These are phyloP conservation scores for Coreoperca whiteheadi DNA, from an alignment of 2,113 vertebrate genomes.

Conservation along the genomic window DNA sequence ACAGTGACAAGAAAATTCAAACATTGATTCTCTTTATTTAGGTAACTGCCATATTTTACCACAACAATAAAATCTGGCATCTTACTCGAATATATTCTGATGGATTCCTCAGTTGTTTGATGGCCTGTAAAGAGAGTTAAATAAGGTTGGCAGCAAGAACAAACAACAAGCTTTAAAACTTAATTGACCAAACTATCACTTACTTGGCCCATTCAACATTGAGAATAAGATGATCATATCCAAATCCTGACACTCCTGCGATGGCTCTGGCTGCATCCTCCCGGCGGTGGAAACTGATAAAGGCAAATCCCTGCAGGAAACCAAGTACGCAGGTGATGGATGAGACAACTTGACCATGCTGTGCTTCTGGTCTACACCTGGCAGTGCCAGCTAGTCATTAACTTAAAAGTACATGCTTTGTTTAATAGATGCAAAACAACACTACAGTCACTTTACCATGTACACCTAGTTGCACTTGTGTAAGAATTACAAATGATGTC, in stretches of 20 bases:
- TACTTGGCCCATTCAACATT: slow-evolving; percentile 99
- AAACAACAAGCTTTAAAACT: not conserved
- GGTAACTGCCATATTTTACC: slow-evolving; percentile 57
- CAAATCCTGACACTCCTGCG: slow-evolving; percentile 93
- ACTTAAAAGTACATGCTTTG: not conserved
- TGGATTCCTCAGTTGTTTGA: slow-evolving; percentile 84
- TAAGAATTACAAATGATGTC: not conserved
- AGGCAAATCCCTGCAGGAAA: slow-evolving; percentile 91
- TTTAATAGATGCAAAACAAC: not conserved
- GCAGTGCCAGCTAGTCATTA: not conserved
- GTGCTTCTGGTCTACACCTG: not conserved
- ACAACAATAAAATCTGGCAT: slow-evolving; percentile 54
- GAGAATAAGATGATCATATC: slow-evolving; percentile 97
- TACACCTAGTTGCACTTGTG: not conserved
- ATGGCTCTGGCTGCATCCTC: slow-evolving; percentile 95
- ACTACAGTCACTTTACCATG: not conserved
- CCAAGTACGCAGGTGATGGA: not conserved
- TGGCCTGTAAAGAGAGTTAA: slow-evolving; percentile 74
- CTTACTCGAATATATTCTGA: slow-evolving; percentile 47
- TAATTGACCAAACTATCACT: slow-evolving; percentile 59
- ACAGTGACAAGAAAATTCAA: not conserved
- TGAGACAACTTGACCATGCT: not conserved
- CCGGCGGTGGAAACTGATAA: slow-evolving; percentile 96
- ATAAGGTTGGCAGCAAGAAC: not conserved
- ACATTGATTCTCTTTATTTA: slow-evolving; percentile 75